phyloP scores from a whole-genome alignment of 2,113 vertebrate species.

The Atrichornis clamosus region DNA sequence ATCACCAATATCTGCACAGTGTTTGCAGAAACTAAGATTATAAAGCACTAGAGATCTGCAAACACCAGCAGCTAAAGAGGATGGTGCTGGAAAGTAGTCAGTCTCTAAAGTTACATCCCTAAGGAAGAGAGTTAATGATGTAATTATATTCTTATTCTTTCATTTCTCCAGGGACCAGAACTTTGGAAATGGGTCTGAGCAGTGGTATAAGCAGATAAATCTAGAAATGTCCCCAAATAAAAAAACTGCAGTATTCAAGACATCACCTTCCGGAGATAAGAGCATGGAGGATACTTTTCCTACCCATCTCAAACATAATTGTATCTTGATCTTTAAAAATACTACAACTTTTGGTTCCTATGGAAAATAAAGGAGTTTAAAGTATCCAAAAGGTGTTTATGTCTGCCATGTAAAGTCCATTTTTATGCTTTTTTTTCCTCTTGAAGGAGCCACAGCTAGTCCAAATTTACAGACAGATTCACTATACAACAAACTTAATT shows the following conservation, averaged over 20 bases:
- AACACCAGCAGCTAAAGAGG: not conserved
- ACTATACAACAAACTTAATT: not conserved
- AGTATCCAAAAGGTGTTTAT: not conserved
- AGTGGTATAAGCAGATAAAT: not conserved
- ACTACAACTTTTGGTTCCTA: not conserved
- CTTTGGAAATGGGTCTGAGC: not conserved
- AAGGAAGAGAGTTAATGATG: not conserved
- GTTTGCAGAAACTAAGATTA: not conserved
- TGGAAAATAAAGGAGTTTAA: not conserved
- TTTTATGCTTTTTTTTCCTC: not conserved
- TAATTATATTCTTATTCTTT: not conserved
- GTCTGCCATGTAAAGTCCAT: not conserved
- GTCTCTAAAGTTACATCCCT: not conserved
- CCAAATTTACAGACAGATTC: not conserved
- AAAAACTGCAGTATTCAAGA: not conserved
- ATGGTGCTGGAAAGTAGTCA: not conserved
- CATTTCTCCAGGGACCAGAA: not conserved
- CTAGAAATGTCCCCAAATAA: not conserved
- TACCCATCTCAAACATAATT: not conserved
- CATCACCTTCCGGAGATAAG: not conserved
- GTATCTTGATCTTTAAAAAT: not conserved
- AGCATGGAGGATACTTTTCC: not conserved
- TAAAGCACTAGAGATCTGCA: not conserved
- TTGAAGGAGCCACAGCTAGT: not conserved
- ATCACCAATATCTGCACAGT: conserved; percentile 25